These are phyloP conservation scores for Bufo gargarizans DNA, from an alignment of 2,113 vertebrate species.

Conservation along the genomic window DNA sequence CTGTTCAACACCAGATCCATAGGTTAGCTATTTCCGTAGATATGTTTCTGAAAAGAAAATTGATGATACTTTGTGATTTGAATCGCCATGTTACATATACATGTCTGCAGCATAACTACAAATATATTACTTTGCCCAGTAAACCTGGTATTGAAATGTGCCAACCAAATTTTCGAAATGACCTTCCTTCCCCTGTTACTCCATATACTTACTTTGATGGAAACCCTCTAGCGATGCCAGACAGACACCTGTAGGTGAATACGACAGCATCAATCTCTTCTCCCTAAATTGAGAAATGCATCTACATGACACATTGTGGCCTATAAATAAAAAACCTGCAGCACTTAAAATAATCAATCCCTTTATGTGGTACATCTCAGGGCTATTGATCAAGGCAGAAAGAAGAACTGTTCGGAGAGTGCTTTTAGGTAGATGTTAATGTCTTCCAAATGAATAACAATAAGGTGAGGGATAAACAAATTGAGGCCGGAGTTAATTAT, in stretches of 20 bases:
- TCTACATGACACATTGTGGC: conserved; percentile 20
- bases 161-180: conserved; percentile 38
- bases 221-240: conserved; percentile 32
- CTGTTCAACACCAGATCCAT: not conserved
- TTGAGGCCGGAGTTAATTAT: conserved; percentile 35
- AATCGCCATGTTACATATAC: not conserved
- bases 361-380: conserved; percentile 49
- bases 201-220: conserved; percentile 27
- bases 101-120: not conserved
- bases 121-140: not conserved
- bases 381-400: conserved; percentile 48
- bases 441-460: conserved; percentile 45
- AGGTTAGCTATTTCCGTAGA: not conserved
- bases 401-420: not conserved
- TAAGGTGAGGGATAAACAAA: conserved; percentile 48
- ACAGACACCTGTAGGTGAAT: conserved; percentile 42
- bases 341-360: conserved; percentile 59
- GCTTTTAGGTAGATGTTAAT: conserved; percentile 52
- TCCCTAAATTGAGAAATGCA: conserved; percentile 49
- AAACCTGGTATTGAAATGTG: not conserved
- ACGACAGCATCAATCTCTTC: conserved; percentile 47
- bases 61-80: not conserved
- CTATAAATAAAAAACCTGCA: conserved; percentile 48
- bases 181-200: conserved; percentile 30
- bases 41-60: not conserved